Base-by-base conservation (phyloP, 1,140 invertebrate species). In the Drosophila pectinifera region DNA sequence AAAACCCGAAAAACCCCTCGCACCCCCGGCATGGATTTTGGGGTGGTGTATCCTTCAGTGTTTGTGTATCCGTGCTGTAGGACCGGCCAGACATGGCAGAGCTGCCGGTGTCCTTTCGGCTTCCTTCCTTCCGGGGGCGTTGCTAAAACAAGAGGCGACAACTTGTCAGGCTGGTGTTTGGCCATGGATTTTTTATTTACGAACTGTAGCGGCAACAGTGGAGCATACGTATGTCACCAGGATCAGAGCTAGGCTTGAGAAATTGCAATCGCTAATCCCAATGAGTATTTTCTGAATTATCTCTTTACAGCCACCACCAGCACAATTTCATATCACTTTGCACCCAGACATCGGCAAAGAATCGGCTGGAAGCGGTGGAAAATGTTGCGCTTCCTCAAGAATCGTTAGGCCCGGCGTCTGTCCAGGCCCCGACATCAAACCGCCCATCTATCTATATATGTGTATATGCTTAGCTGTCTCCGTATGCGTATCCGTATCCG, bases 371-470 rank as follows among this genome's bases (percentile, higher is more conserved):
- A 53, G 72, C 61, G 72, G 45, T 51, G 38, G 41, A 80, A 88
- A 89, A 88, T 88, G 84, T 67, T 84, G 68, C 84, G 84, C 51
- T 88, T 88, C 65, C 84, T 88, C 53, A 89, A 88, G 64, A 88
- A 84, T 49, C 84, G 80, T 57, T 89, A 88, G 84, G 61, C 43
- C 58, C 54, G 48, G 45, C 24, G 69, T 54, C 58, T 64, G 72
- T 48, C 73, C 55, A 49, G 72, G 54, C 53, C 39, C 61, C 59
- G 61, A 55, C 65, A 65, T 55, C 31, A 45, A 43, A 59, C 77
- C 70, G 65, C 73, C 78, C 67, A 73, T 73, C 74, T 64, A 67
- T 86, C 54, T 61, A 64, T 67, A 51, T 31, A 39, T 76, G 48
- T 36, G 54, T 69, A 58, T 68, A 54, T 69, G 41, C 59, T 42